Evolutionary conservation across 64 coral and sea anemone species (phyloP).

Genomic region (Montipora sp.): DNA sequence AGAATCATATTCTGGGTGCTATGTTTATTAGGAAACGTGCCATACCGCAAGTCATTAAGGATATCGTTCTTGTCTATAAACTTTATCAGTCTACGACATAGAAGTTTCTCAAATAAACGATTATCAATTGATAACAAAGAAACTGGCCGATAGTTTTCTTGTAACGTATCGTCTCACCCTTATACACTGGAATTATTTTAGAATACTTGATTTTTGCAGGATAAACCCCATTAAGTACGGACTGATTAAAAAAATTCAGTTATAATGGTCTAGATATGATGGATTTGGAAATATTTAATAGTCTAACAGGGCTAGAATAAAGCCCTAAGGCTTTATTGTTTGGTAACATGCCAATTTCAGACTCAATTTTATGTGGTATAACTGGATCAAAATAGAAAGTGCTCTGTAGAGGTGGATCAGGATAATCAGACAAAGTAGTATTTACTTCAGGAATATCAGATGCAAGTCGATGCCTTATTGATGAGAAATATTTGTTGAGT

Average conservation of each 20-base stretch:
- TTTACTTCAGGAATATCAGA: not conserved
- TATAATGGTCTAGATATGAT: conserved; percentile 17
- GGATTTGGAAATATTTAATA: conserved; percentile 24
- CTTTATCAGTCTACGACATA: no score
- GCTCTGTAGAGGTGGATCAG: conserved; percentile 25
- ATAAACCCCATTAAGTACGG: not conserved
- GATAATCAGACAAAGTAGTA: conserved; percentile 35
- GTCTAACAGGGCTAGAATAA: conserved; percentile 9
- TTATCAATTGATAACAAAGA: no score
- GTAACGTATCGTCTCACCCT: no score
- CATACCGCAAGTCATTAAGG: not conserved
- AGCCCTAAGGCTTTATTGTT: conserved; percentile 6
- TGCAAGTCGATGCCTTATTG: not conserved
- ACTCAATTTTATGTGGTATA: conserved; percentile 27
- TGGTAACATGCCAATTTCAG: conserved; percentile 37
- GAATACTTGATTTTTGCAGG: not conserved
- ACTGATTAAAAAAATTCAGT: conserved; percentile 18
- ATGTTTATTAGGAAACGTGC: conserved; percentile 11
- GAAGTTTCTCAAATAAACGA: no score
- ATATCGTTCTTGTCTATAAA: conserved; percentile 43
- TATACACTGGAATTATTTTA: conserved; percentile 6
- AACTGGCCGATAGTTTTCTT: no score
- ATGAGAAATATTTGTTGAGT: conserved; percentile 8
- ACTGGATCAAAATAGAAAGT: conserved; percentile 30
- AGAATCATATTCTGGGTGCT: not conserved